Base-by-base conservation (phyloP, 1,140 invertebrate species). In the Leptestheria dahalacensis region DNA sequence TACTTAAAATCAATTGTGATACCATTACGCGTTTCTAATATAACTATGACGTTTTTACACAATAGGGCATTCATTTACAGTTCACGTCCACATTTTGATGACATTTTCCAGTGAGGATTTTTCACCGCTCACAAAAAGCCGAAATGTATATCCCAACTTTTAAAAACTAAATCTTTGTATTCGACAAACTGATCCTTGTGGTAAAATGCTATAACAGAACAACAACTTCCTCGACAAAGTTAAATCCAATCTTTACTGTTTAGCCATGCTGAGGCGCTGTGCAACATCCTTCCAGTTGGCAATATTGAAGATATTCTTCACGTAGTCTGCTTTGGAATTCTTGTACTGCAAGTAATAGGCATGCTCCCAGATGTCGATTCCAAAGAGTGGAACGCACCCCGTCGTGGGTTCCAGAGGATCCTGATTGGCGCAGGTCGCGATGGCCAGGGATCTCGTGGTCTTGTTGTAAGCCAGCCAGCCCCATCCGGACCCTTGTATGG, bases 361-460 rank as follows among this genome's bases (percentile, higher is more conserved):
- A 73, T 99, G 97, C 73, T 99, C 96, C 97, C 97, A 99, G 6
- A 99, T 95, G 74, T 99, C 96, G 68, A 99, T 98, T 41, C 97
- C 96, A 72, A 99, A 91, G 0, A 99, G 75, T 2, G 96, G 96
- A 56, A 95, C 73, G 1, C 97, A 74, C 60, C 94, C 78, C 59
- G 91, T 96, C 2, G 93, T 97, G 0, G 88, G 82, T 72, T 94
- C 80, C 23, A 99, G 72, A 9, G 96, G 95, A 77, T 99, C 97
- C 73, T 99, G 97, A 75, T 99, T 99, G 59, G 85, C 79, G 69
- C 93, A 94, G 18, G 88, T 84, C 1, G 84, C 83, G 66, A 99
- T 82, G 68, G 88, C 81, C 15, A 99, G 73, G 61, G 79, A 79
- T 62, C 86, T 82, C 28, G 80, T 78, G 61, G 79, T 79, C 63